phyloP scores from a whole-genome alignment of 92 coral and sea anemone species.

The Zoanthus sansibaricus region DNA sequence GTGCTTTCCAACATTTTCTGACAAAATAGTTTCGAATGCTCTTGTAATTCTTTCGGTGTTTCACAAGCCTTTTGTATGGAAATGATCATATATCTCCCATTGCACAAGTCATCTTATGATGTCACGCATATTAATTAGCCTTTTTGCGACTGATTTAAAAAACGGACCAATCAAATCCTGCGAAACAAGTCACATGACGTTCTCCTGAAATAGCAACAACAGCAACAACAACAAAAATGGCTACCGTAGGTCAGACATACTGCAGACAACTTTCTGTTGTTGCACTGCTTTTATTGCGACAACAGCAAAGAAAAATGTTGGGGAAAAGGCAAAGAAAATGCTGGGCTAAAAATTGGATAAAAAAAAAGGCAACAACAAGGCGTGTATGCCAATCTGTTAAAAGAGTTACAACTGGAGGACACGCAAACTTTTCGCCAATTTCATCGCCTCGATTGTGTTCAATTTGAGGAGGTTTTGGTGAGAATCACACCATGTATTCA shows the following conservation, averaged over 20 bases:
- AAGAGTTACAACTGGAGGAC: conserved; percentile 46
- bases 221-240: neutral
- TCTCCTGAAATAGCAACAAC: too few relatives aligned
- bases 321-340: neutral
- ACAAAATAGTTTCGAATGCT: too few relatives aligned
- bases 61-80: too few relatives aligned
- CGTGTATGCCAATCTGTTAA: conserved; percentile 37
- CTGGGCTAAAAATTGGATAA: neutral
- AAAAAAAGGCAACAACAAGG: conserved; percentile 40
- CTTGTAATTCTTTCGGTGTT: too few relatives aligned
- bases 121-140: too few relatives aligned
- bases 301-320: neutral
- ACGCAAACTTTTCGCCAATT: conserved; percentile 50
- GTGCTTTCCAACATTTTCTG: too few relatives aligned
- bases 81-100: too few relatives aligned
- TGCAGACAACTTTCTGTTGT: conserved; percentile 9
- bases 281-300: conserved; percentile 9
- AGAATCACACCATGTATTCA: conserved; percentile 39
- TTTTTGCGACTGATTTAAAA: too few relatives aligned
- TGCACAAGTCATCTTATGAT: too few relatives aligned
- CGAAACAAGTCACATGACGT: too few relatives aligned
- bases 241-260: neutral
- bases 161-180: too few relatives aligned
- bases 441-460: conserved; percentile 42
- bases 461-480: conserved; percentile 40